Evolutionary conservation across 2,113 vertebrate genomes (phyloP), one percentile per base, ranked within the genome.

Genomic region (Scomber scombrus): DNA sequence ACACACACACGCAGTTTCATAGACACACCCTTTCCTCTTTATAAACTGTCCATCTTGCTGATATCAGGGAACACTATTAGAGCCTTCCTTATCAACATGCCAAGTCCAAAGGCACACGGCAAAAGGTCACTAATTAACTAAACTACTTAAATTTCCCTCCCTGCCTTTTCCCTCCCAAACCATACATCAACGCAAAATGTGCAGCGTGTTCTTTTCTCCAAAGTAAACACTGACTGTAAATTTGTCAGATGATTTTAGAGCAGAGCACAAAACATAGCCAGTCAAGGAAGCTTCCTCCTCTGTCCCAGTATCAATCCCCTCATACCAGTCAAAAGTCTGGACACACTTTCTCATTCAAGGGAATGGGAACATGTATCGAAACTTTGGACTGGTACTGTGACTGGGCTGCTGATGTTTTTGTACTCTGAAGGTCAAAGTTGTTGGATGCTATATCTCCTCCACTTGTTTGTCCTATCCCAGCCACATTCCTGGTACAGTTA

Each of bases 101-200:
- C 64, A 78, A 88, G 78, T 82, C 64, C 85, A 88, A 81, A 81
- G 81, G 64, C 13, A 29, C 11, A 19, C 26, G 18, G 12, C 56
- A 14, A 14, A 50, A 57, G 10, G 34, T 82, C 75, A 62, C 9
- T 9, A 16, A 21, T 13, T 54, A 13, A 65, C 49, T 47, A 34
- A 64, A 10, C 43, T 57, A 70, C 60, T 78, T 68, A 49, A 2
- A 61, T 71, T 40, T 56, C 66, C 11, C 18, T 1, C 0, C 11
- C 55, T 7, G 10, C 31, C 14, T 34, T 65, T 47, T 47, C 12
- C 65, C 16, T 64, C 3, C 21, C 56, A 3, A 11, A 46, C 2
- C 14, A 0, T 47, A 15, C 40, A 52, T n/a, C 13, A 31, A 3
- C 16, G 49, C 58, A 72, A 56, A 34, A 40, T 10, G 4, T 50